Evolutionary conservation across 2,113 vertebrate species (phyloP).

Genomic region (Raja brachyura): DNA sequence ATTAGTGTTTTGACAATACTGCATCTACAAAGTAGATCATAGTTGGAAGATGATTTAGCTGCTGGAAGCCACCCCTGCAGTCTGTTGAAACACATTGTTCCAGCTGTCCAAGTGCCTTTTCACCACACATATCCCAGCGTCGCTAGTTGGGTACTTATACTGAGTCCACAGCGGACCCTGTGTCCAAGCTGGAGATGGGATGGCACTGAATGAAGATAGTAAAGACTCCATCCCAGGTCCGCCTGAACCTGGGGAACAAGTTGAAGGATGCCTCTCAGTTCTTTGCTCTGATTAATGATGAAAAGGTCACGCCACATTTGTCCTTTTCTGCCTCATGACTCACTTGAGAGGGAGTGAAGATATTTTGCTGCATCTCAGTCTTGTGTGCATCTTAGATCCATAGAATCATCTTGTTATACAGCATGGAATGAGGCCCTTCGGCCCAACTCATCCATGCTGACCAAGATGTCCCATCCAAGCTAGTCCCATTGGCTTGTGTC

Average conservation of each 20-base stretch:
- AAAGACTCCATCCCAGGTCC: too few relatives aligned
- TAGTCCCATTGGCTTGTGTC: too few relatives aligned
- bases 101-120: background rate
- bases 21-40: background rate
- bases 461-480: too few relatives aligned
- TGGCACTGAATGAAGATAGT: background rate
- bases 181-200: background rate
- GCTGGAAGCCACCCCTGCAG: background rate
- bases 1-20: background rate
- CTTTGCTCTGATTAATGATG: background rate
- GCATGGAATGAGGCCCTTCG: too few relatives aligned
- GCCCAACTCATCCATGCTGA: too few relatives aligned
- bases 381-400: background rate
- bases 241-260: background rate
- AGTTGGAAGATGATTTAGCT: constrained; percentile 1
- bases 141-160: background rate
- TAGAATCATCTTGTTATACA: too few relatives aligned
- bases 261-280: background rate
- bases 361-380: background rate
- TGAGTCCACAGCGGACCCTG: too few relatives aligned
- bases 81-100: background rate
- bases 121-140: background rate
- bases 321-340: background rate
- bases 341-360: background rate
- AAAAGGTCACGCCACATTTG: background rate